Percentiles rank a stretch among this genome's conserved stretches.
Conservation (phyloP, 2,888 invertebrate species). For the Girardia tigrina region DNA sequence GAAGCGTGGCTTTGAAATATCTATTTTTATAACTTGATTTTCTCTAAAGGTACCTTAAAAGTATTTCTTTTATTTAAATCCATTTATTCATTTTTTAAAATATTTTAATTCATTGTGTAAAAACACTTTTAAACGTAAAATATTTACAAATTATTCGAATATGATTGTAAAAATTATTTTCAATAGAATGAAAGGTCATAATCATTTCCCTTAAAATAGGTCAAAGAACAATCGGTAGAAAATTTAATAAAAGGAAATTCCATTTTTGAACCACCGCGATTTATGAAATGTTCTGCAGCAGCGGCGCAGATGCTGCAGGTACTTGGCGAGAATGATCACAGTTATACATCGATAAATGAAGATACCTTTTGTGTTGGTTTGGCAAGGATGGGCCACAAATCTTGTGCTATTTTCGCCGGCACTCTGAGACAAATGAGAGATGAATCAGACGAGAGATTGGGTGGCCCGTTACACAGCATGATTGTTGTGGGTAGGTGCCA, state of each 20-base stretch:
- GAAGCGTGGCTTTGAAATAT: too few relatives aligned
- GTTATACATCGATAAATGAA: slow-evolving; percentile 43
- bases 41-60: too few relatives aligned
- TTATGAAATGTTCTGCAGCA: slow-evolving; percentile 79
- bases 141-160: too few relatives aligned
- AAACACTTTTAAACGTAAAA: too few relatives aligned
- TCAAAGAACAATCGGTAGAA: slow-evolving; percentile 85
- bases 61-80: too few relatives aligned
- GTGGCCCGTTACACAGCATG: slow-evolving; percentile 79
- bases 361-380: slow-evolving; percentile 67
- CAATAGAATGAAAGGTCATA: too few relatives aligned
- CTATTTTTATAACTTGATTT: too few relatives aligned
- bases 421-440: slow-evolving; percentile 62
- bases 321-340: background rate
- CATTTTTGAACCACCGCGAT: slow-evolving; percentile 48
- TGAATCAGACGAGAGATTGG: slow-evolving; percentile 58
- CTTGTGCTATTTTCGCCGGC: slow-evolving; percentile 61
- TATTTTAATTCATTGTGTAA: too few relatives aligned
- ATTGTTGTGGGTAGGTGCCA: slow-evolving; percentile 73
- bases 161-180: too few relatives aligned
- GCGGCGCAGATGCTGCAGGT: slow-evolving; percentile 60
- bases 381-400: slow-evolving; percentile 71
- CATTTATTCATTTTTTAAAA: too few relatives aligned
- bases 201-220: too few relatives aligned
- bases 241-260: slow-evolving; percentile 60